Conservation (phyloP, 2,888 invertebrate species). For the Patella pellucida region DNA sequence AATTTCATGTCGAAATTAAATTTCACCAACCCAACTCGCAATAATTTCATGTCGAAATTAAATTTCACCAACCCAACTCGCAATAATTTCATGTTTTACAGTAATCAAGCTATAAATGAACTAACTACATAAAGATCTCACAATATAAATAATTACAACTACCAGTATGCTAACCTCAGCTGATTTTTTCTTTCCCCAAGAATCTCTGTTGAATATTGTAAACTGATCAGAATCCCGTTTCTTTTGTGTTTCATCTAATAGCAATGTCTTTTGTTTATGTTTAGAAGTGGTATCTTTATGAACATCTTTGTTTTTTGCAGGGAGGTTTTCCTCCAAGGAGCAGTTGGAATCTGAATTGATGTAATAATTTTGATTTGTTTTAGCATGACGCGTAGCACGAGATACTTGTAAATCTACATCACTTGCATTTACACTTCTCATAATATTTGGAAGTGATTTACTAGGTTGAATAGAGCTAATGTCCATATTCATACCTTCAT, state of each 20-base stretch:
- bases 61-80: too few species aligned
- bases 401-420: not conserved
- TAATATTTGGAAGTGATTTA: not conserved
- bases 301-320: not conserved
- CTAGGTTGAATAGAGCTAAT: not conserved
- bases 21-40: too few species aligned
- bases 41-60: too few species aligned
- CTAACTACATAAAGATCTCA: too few species aligned
- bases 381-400: not conserved
- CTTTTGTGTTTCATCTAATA: not conserved
- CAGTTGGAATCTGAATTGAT: not conserved
- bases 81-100: not conserved
- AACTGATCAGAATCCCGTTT: not conserved
- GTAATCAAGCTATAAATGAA: not conserved
- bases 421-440: not conserved
- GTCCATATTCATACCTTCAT: too few species aligned
- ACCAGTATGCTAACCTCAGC: not conserved
- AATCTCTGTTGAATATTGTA: not conserved
- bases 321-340: not conserved
- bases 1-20: too few species aligned
- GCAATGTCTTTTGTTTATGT: not conserved
- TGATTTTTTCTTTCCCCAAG: not conserved
- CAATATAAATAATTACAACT: too few species aligned
- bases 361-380: not conserved
- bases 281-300: not conserved